phyloP scores from a whole-genome alignment of 2,797 vertebrate genomes.

The Podarcis lilfordi region DNA sequence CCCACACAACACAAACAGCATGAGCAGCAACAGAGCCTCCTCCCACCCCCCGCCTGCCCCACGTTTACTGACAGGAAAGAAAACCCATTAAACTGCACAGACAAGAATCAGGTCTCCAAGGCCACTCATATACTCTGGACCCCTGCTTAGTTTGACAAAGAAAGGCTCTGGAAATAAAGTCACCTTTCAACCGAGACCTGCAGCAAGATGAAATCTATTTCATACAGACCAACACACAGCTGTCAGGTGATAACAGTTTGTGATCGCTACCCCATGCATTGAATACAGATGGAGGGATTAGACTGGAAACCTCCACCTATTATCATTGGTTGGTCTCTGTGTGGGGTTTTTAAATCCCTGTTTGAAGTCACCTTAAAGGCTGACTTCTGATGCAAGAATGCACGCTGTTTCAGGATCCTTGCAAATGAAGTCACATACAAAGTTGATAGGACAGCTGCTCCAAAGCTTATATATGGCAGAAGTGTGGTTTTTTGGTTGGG shows the following conservation, averaged over 20 bases:
- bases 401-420: not conserved
- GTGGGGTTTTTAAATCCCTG: not conserved
- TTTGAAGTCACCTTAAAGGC: not conserved
- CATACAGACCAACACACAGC: not conserved
- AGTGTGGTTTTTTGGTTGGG: not conserved
- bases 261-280: not conserved
- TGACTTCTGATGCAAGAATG: not conserved
- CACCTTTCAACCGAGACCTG: not conserved
- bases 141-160: not conserved
- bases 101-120: not conserved
- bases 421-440: not conserved
- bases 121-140: not conserved
- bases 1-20: not conserved
- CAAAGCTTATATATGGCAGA: not conserved
- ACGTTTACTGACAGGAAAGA: not conserved
- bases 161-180: not conserved
- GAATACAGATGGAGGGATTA: conserved; percentile 10
- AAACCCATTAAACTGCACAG: not conserved
- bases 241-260: not conserved
- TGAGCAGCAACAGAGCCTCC: not conserved
- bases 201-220: conserved; percentile 21
- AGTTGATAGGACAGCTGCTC: not conserved
- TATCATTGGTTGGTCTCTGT: not conserved
- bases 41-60: not conserved
- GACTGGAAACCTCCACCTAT: not conserved